Evolutionary conservation across 1,140 invertebrate species (phyloP).

Genomic region (Vanessa tameamea): DNA sequence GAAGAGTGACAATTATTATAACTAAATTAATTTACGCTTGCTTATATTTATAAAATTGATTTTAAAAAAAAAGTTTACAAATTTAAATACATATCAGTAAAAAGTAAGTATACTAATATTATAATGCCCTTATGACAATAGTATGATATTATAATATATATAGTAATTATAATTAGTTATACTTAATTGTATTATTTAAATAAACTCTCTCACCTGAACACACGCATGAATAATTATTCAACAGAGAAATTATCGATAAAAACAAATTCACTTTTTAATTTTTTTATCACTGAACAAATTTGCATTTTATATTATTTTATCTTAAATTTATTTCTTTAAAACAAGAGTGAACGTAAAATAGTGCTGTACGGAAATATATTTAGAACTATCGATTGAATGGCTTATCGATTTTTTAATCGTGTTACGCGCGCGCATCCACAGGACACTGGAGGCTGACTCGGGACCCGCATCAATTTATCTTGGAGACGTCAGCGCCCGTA

Average conservation of each 20-base stretch:
- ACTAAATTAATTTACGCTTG: too few species aligned
- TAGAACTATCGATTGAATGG: constrained; percentile 47
- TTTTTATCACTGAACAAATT: constrained; percentile 1
- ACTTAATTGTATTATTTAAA: not conserved
- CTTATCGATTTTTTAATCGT: constrained; percentile 45
- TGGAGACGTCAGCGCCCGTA: constrained; percentile 38
- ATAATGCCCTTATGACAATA: too few species aligned
- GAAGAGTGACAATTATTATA: too few species aligned
- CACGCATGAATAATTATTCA: constrained; percentile 24
- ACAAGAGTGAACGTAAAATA: constrained; percentile 36
- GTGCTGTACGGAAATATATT: constrained; percentile 42
- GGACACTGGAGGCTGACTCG: constrained; percentile 47
- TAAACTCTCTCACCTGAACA: constrained; percentile 20
- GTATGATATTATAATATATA: too few species aligned
- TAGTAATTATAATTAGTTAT: too few species aligned
- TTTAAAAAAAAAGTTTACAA: too few species aligned
- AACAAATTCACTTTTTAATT: constrained; percentile 23
- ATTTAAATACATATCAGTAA: too few species aligned
- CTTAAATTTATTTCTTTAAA: not conserved
- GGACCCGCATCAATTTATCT: constrained; percentile 58
- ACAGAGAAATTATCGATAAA: not conserved
- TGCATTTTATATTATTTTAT: not conserved
- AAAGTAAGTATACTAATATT: too few species aligned
- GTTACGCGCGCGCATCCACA: constrained; percentile 40
- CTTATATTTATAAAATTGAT: too few species aligned